Conservation (phyloP, 2,888 invertebrate species). For the Diaprepes abbreviatus region DNA sequence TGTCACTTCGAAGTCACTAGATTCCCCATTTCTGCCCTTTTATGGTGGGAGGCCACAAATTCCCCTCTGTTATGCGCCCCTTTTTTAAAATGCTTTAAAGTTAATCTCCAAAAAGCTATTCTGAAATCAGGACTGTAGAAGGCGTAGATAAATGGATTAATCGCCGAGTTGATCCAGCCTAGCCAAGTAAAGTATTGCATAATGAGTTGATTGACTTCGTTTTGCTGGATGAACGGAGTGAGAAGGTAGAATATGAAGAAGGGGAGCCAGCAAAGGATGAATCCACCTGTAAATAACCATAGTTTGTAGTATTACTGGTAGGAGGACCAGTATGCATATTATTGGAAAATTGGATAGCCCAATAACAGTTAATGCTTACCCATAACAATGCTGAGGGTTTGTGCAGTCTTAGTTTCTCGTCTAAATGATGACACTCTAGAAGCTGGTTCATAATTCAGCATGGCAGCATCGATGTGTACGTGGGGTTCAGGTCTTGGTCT, state of each 20-base stretch:
- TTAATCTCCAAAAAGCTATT: slow-evolving; percentile 88
- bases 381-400: slow-evolving; percentile 88
- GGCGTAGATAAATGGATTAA: slow-evolving; percentile 92
- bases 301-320: too few species aligned
- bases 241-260: slow-evolving; percentile 88
- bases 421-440: slow-evolving; percentile 77
- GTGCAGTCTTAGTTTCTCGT: slow-evolving; percentile 89
- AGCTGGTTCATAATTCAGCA: slow-evolving; percentile 69
- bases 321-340: too few species aligned
- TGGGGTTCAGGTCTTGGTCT: slow-evolving; percentile 64
- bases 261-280: slow-evolving; percentile 90
- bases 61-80: slow-evolving; percentile 42
- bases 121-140: slow-evolving; percentile 91
- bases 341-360: too few species aligned
- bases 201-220: slow-evolving; percentile 70
- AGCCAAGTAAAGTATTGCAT: slow-evolving; percentile 88
- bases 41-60: not conserved
- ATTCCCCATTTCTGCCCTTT: slow-evolving; percentile 19
- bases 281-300: slow-evolving; percentile 72
- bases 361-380: too few species aligned
- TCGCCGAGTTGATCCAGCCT: slow-evolving; percentile 91
- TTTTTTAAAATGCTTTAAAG: slow-evolving; percentile 77
- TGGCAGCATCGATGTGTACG: slow-evolving; percentile 71
- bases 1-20: slow-evolving; percentile 21
- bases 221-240: slow-evolving; percentile 81